A percentile compares a stretch with the other conserved stretches of the same genome.
Evolutionary conservation across 2,113 vertebrate species (phyloP).

Genomic region (Lutjanus erythropterus): DNA sequence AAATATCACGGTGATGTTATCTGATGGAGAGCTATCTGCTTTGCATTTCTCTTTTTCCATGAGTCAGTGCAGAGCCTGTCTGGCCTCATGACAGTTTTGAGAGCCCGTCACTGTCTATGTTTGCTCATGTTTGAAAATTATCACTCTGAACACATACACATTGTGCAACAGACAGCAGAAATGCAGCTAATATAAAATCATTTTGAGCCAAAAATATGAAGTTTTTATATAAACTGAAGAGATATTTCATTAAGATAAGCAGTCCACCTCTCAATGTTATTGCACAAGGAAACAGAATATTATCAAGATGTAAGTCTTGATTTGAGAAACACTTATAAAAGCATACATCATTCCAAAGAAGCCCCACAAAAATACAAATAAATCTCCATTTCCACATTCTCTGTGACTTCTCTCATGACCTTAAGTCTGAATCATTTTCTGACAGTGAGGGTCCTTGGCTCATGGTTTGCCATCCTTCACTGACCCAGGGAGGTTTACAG

Average conservation of each 20-base stretch:
- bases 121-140: slow-evolving; percentile 52
- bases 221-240: neutral
- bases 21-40: slow-evolving; percentile 32
- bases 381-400: slow-evolving; percentile 44
- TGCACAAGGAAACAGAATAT: slow-evolving; percentile 13
- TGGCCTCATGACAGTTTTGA: slow-evolving; percentile 18
- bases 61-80: slow-evolving; percentile 47
- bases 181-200: neutral
- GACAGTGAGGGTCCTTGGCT: slow-evolving; percentile 39
- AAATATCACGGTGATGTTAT: slow-evolving; percentile 45
- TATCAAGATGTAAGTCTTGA: slow-evolving; percentile 1
- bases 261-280: neutral
- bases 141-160: slow-evolving; percentile 1
- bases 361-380: slow-evolving; percentile 11
- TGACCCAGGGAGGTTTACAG: slow-evolving; percentile 57
- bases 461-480: slow-evolving; percentile 38
- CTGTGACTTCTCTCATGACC: slow-evolving; percentile 76
- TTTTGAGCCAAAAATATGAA: neutral
- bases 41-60: slow-evolving; percentile 47
- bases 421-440: slow-evolving; percentile 35
- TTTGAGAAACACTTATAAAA: slow-evolving; percentile 20
- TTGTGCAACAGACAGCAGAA: slow-evolving; percentile 23
- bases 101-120: slow-evolving; percentile 31
- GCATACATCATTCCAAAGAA: slow-evolving; percentile 29
- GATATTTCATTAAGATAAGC: neutral